Evolutionary conservation across 2,797 vertebrate genomes (phyloP), one percentile per base, ranked within the genome.

Genomic region (Oryzias sinensis): DNA sequence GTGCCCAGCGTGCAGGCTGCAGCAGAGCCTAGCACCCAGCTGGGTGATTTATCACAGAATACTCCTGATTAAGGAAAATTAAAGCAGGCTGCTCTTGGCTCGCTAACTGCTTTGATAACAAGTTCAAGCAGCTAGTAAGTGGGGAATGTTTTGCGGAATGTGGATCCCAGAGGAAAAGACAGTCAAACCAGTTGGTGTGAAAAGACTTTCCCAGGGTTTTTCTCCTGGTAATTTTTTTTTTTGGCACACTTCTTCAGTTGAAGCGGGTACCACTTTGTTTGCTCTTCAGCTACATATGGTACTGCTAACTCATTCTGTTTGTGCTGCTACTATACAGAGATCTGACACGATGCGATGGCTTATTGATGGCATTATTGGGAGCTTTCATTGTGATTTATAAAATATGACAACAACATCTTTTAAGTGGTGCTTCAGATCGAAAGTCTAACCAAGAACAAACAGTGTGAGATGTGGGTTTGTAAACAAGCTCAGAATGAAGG

Each of bases 31-130:
- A 84, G 81, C 83, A 77, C 74, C 76, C 77, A 82, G 85, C 81
- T 83, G 77, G 86, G 81, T 85, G 78, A 89, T 91, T 90, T 85
- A 90, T 90, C 79, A 81, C 77, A 80, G 79, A 90, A 89, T 89
- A 87, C 79, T 80, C 67, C 76, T 85, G 87, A 90, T 91, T 88
- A 89, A 86, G 68, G 82, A 72, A 86, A 92, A 92, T 92, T 80
- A 89, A 89, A 90, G 85, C 78, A 61, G 86, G 68, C 82, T 55
- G 84, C 77, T 90, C 64, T 83, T 85, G 78, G 83, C 72, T 84
- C 14, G 18, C 81, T 89, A 91, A 92, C 91, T 89, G 81, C 87
- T 85, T 82, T 84, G 87, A 90, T 89, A 90, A 87, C 77, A 85
- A 88, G 84, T 90, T 90, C 82, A 90, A 90, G 84, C 85, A 83